Conservation (phyloP, 2,797 vertebrate genomes). For the Sebastes dallii region DNA sequence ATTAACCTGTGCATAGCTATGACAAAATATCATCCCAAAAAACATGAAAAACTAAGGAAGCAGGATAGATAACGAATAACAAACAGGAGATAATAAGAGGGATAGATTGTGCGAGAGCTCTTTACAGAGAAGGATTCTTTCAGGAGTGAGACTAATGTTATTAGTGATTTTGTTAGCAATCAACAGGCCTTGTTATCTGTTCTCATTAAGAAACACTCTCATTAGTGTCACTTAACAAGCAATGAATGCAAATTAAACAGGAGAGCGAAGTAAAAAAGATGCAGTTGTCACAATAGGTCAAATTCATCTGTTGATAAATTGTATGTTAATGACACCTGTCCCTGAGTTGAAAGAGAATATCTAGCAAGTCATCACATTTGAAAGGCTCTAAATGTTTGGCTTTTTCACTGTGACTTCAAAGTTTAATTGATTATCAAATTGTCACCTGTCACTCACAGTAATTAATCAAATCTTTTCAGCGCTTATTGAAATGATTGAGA, state of each 20-base stretch:
- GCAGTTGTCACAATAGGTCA: constrained; percentile 27
- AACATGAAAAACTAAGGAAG: not conserved
- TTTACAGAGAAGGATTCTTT: not conserved
- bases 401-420: not conserved
- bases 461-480: not conserved
- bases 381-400: not conserved
- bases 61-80: not conserved
- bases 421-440: not conserved
- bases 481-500: not conserved
- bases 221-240: constrained; percentile 51
- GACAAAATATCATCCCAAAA: not conserved
- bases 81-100: not conserved
- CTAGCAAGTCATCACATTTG: not conserved
- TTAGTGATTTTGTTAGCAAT: constrained; percentile 39
- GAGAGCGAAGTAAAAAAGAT: constrained; percentile 24
- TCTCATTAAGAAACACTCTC: constrained; percentile 35
- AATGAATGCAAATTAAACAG: constrained; percentile 32
- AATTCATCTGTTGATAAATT: constrained; percentile 20
- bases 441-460: not conserved
- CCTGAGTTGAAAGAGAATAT: not conserved
- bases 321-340: not conserved
- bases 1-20: not conserved
- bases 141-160: constrained; percentile 28
- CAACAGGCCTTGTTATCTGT: constrained; percentile 38
- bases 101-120: not conserved